Evolutionary conservation across 2,888 invertebrate genomes (phyloP), one percentile per base, ranked within the genome.

Genomic region (Drosophila lutescens): DNA sequence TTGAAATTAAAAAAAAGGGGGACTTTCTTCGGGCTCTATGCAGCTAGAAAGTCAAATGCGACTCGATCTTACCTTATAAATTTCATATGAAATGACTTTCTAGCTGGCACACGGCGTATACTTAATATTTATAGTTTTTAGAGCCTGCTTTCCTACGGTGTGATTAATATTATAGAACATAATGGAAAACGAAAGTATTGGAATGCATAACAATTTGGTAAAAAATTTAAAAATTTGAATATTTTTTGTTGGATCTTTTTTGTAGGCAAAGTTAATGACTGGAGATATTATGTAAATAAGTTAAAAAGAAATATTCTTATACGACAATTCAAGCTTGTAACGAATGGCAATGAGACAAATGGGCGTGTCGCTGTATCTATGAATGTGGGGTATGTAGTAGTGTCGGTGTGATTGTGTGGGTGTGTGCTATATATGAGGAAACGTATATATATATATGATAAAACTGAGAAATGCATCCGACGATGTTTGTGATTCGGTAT

Each of bases 201-300:
- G 69, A 78, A 76, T 81, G 82, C 88, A 74, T 77, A 76, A 51
- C 13, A 82, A 81, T 89, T 79, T 85, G 72, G 76, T 50, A 74
- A 81, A 67, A 74, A 87, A 87, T 85, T 82, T 70, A 58, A 75
- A 63, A 67, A 60, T 51, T 20, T 53, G 38, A 36, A 20, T 58
- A 56, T 67, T 47, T 73, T 60, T 61, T 8, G 46, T 80, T 65
- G 56, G 76, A 76, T 71, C 74, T 51, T 70, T 60, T 66, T 79
- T 54, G 75, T 79, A 81, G 85, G 86, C 80, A 88, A 89, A 90
- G 90, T 90, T 89, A 89, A 89, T 89, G 89, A 89, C 89, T 89
- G 90, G 88, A 88, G 90, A 88, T 78, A 76, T 88, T 72, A 81
- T 84, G 75, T 78, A 80, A 72, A 83, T 70, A 78, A 76, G 69